These are phyloP conservation scores for Liopterus haemorrhoidalis DNA, from an alignment of 2,888 invertebrate species.

Conservation along the genomic window DNA sequence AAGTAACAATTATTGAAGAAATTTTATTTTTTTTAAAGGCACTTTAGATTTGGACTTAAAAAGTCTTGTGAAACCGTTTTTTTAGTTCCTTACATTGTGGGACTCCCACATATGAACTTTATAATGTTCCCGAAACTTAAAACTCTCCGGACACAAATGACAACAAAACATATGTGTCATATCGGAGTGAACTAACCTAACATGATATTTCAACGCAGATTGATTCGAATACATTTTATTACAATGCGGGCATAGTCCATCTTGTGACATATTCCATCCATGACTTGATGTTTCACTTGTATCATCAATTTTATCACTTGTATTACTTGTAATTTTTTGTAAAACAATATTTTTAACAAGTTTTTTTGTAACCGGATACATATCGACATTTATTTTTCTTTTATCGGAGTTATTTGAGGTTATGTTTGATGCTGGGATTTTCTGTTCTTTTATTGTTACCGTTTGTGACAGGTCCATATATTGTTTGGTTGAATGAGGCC, in stretches of 20 bases:
- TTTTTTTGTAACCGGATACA: too few species aligned
- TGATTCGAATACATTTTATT: conserved; percentile 65
- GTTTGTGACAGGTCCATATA: conserved; percentile 22
- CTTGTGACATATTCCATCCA: too few species aligned
- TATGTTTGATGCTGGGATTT: too few species aligned
- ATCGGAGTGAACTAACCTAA: conserved; percentile 63
- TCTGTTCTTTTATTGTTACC: too few species aligned
- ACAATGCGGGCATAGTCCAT: conserved; percentile 64
- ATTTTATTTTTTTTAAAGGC: background rate
- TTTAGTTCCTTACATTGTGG: conserved; percentile 59
- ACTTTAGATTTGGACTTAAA: background rate
- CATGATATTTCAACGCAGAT: conserved; percentile 64
- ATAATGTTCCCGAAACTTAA: conserved; percentile 61
- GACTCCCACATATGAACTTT: conserved; percentile 65
- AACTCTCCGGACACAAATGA: conserved; percentile 63
- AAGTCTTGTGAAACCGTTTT: background rate
- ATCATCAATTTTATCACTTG: too few species aligned
- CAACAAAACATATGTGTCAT: conserved; percentile 62
- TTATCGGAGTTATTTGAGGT: too few species aligned
- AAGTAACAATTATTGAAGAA: background rate
- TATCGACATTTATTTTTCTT: too few species aligned
- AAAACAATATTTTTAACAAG: background rate
- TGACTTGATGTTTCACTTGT: too few species aligned
- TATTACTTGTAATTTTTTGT: background rate
- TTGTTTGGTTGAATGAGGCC: conserved; percentile 23